A percentile compares a stretch with the other conserved stretches of the same genome.
Evolutionary conservation across 2,888 invertebrate genomes (phyloP).

Genomic region (Erynnis tages): DNA sequence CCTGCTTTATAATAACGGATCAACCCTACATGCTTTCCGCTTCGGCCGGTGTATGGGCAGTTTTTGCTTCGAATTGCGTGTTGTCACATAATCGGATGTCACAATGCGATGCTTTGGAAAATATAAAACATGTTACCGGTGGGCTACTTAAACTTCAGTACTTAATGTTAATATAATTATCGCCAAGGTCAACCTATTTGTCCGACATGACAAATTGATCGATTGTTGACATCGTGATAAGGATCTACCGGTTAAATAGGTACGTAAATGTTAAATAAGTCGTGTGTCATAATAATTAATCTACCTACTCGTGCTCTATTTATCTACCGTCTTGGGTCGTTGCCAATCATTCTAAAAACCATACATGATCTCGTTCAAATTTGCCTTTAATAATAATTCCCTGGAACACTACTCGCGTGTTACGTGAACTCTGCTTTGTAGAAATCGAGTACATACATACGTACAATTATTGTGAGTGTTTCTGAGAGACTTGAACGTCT

Average conservation of each 20-base stretch:
- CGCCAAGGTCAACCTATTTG: slow-evolving; percentile 29
- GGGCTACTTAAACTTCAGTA: slow-evolving; percentile 14
- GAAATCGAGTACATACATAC: slow-evolving; percentile 12
- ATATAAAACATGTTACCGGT: slow-evolving; percentile 11
- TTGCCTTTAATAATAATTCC: slow-evolving; percentile 43
- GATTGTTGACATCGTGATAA: slow-evolving; percentile 54
- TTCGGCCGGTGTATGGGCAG: slow-evolving; percentile 8
- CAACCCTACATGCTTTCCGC: slow-evolving; percentile 20
- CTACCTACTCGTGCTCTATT: slow-evolving; percentile 67
- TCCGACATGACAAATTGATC: slow-evolving; percentile 43
- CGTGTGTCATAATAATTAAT: slow-evolving; percentile 70
- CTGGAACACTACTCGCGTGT: slow-evolving; percentile 12
- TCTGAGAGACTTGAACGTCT: slow-evolving; percentile 40
- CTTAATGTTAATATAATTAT: slow-evolving; percentile 15
- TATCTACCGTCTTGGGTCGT: slow-evolving; percentile 58
- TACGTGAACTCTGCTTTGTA: slow-evolving; percentile 6
- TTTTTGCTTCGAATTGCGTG: slow-evolving; percentile 23
- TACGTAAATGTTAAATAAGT: slow-evolving; percentile 52
- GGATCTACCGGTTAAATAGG: slow-evolving; percentile 52
- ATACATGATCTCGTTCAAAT: slow-evolving; percentile 60
- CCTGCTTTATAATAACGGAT: slow-evolving; percentile 17
- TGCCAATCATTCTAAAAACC: slow-evolving; percentile 71
- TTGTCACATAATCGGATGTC: slow-evolving; percentile 22
- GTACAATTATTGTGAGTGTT: slow-evolving; percentile 3
- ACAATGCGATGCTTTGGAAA: slow-evolving; percentile 16